Percentiles rank a stretch among this genome's conserved stretches.
Evolutionary conservation across 2,888 invertebrate genomes (phyloP).

Genomic region (Imbricaverruca yamaguchii): DNA sequence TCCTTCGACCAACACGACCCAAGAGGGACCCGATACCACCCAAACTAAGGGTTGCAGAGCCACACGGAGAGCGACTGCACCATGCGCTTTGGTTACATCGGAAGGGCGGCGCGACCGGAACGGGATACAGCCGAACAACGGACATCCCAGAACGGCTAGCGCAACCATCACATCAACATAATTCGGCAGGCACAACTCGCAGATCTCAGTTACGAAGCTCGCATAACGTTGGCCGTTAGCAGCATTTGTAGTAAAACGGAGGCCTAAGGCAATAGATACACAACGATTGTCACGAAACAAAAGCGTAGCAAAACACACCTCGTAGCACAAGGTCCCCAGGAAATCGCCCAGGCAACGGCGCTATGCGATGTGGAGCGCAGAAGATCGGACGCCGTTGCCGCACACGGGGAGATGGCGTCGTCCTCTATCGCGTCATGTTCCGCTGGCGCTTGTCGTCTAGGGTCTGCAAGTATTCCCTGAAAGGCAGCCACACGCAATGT

Average conservation of each 20-base stretch:
- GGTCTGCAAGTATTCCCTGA: constrained; percentile 15
- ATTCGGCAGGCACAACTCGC: no score
- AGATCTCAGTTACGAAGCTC: no score
- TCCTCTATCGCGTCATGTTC: constrained; percentile 4
- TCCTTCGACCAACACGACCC: no score
- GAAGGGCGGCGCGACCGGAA: neutral
- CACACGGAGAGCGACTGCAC: neutral
- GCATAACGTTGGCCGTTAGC: neutral
- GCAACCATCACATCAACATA: no score
- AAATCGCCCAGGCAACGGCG: neutral
- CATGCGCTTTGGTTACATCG: neutral
- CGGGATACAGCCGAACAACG: no score
- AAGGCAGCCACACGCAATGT: constrained; percentile 26
- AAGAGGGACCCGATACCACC: no score
- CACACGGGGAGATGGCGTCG: neutral
- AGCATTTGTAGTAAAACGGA: neutral
- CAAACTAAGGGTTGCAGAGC: no score
- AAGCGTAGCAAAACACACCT: neutral
- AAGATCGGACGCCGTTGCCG: neutral
- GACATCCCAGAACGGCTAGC: no score
- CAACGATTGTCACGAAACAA: neutral
- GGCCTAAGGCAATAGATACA: neutral
- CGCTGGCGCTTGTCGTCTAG: constrained; percentile 2
- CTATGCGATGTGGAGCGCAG: neutral
- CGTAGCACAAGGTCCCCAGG: neutral